phyloP scores from a whole-genome alignment of 2,113 vertebrate species.

The Oreamnos americanus region DNA sequence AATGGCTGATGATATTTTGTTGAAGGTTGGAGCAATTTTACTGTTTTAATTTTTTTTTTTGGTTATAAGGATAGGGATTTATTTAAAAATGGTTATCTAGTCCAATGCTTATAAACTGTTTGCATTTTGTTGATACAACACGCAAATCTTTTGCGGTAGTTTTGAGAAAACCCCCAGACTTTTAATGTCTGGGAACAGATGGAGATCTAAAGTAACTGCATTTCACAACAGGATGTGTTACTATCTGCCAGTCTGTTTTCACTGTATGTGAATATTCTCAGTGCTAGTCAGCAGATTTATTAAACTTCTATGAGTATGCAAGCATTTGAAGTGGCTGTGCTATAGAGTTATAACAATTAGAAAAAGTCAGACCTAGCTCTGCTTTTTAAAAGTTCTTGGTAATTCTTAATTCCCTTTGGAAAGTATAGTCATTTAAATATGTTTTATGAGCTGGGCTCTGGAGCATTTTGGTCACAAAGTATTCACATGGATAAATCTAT shows the following conservation, averaged over 20 bases:
- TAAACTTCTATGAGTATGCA: neutral
- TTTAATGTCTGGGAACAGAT: slow-evolving; percentile 74
- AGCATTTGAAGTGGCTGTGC: slow-evolving; percentile 58
- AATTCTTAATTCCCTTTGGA: neutral
- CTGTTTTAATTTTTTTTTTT: neutral
- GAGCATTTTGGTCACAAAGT: neutral
- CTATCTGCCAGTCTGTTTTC: slow-evolving; percentile 64
- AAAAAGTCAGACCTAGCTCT: neutral
- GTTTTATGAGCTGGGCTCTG: neutral
- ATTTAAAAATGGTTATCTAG: slow-evolving; percentile 60
- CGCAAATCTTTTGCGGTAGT: slow-evolving; percentile 65
- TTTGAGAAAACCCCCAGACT: slow-evolving; percentile 70
- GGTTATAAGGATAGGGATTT: neutral
- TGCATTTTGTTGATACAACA: slow-evolving; percentile 62
- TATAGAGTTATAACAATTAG: slow-evolving; percentile 55
- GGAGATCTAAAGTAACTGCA: slow-evolving; percentile 74
- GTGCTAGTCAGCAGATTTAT: slow-evolving; percentile 15
- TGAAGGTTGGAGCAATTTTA: neutral
- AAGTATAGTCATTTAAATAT: slow-evolving; percentile 13
- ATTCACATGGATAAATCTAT: neutral
- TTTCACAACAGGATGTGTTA: slow-evolving; percentile 74
- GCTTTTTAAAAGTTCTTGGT: neutral
- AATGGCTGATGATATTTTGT: neutral
- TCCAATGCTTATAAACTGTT: slow-evolving; percentile 60
- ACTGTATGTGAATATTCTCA: slow-evolving; percentile 16